Percentiles rank a stretch among this genome's conserved stretches.
Conservation (phyloP, 30 jellyfish, hydroid and myxozoan genomes). For the Aurelia coerulea region DNA sequence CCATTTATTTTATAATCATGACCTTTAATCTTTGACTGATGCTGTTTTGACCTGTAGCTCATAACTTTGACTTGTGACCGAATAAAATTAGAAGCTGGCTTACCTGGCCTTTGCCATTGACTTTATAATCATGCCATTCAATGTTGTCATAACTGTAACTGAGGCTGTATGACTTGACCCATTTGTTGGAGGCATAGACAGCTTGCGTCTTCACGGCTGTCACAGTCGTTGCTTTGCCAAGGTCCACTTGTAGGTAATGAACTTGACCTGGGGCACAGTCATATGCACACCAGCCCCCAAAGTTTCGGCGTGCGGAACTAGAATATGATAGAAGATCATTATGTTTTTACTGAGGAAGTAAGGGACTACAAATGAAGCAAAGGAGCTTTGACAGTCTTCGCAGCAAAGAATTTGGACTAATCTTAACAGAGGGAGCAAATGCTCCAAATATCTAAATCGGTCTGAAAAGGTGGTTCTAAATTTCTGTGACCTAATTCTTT, state of each 20-base stretch:
- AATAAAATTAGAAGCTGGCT: neutral
- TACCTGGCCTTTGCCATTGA: slow-evolving; percentile 62
- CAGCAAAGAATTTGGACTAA: too few relatives aligned
- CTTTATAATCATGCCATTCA: slow-evolving; percentile 74
- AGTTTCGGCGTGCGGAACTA: slow-evolving; percentile 38
- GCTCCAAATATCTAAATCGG: too few relatives aligned
- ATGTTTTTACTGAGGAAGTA: neutral
- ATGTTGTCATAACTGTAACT: slow-evolving; percentile 89
- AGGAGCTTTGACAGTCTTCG: too few relatives aligned
- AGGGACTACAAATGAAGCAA: neutral
- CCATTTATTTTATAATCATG: too few relatives aligned
- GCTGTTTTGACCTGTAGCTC: too few relatives aligned
- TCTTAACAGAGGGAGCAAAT: too few relatives aligned
- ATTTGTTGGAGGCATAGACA: slow-evolving; percentile 7
- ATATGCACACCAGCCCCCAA: slow-evolving; percentile 95
- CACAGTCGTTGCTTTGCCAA: slow-evolving; percentile 80
- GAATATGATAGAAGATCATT: neutral
- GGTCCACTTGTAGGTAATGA: slow-evolving; percentile 85
- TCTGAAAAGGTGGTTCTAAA: too few relatives aligned
- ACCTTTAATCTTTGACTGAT: too few relatives aligned
- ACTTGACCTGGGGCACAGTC: slow-evolving; percentile 51
- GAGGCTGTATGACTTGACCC: slow-evolving; percentile 67
- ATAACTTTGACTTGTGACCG: too few relatives aligned
- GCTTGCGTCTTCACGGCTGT: slow-evolving; percentile 79
- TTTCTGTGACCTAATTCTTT: too few relatives aligned